Evolutionary conservation across 53 echinoderm and acorn worm species (phyloP).

Genomic region (Patiria pectinifera): DNA sequence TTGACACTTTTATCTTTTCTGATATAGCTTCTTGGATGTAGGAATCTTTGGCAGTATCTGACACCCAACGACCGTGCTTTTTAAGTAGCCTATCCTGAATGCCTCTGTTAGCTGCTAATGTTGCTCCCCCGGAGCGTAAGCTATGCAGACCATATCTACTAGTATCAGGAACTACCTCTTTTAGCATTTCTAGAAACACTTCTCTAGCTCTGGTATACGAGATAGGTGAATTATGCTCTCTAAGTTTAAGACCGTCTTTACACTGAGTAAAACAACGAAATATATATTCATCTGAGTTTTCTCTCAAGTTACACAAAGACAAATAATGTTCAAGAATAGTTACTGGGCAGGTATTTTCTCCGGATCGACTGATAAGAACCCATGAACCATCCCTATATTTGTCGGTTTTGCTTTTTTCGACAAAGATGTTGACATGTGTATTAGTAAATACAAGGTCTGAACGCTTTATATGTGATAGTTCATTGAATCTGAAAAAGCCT

Average conservation of each 20-base stretch:
- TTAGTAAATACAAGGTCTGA: neutral
- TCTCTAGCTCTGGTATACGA: neutral
- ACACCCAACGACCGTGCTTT: constrained; percentile 23
- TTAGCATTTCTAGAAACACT: neutral
- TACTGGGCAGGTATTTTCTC: neutral
- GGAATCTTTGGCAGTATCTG: constrained; percentile 20
- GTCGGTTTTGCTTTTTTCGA: constrained; percentile 26
- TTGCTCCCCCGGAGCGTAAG: constrained; percentile 13
- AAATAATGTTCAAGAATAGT: constrained; percentile 1
- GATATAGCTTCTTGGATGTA: constrained; percentile 3
- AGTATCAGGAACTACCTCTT: neutral
- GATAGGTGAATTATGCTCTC: neutral
- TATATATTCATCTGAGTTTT: neutral
- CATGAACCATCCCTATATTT: constrained; percentile 18
- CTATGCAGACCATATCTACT: constrained; percentile 3
- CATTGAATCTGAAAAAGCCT: constrained; percentile 14
- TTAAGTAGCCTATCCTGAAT: constrained; percentile 9
- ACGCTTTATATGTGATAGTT: neutral
- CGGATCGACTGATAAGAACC: constrained; percentile 1
- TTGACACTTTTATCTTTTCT: neutral
- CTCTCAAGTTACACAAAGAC: neutral
- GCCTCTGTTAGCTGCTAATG: neutral
- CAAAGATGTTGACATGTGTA: neutral
- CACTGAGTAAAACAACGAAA: neutral
- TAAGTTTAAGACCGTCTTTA: neutral